Evolutionary conservation across 1,140 invertebrate genomes (phyloP), one percentile per base, ranked within the genome.

Genomic region (Holotrichia oblita): DNA sequence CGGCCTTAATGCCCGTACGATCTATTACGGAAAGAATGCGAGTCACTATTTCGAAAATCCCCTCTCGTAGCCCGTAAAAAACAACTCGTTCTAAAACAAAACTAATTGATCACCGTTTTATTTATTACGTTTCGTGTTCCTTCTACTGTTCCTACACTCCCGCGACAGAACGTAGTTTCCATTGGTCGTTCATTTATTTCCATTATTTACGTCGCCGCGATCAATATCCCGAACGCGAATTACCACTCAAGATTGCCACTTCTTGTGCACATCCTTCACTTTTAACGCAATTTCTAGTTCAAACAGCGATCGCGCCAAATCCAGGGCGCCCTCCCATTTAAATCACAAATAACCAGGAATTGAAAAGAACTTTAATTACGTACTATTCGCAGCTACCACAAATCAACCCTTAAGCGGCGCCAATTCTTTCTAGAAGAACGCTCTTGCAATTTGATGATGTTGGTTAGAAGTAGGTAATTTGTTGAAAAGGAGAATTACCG

Each of bases 341-440:
- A 75, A 75, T 73, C 77, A 72, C 41, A 72, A 77, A 77, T 24
- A 64, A 34, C 24, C 40, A 14, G 59, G 20, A 8, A 64, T 48
- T 77, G 64, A 42, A 73, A 77, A 77, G 59, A 77, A 77, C 77
- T 77, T 77, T 77, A 77, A 77, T 77, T 77, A 64, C 64, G n/a
- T 69, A 61, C 59, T 73, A 72, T 73, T 77, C 24, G 48, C 48
- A 14, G 8, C 44, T 42, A 72, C 59, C 64, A 77, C 77, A 77
- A 77, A 77, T 77, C 77, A 77, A 77, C 20, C 14, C 27, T 9
- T 77, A 72, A 77, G 59, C 69, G 73, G 34, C 34, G 10, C 9
- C 14, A 55, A 55, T 55, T 55, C 48, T 55, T 55, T 55, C 48
- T 55, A 17, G 48, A 17, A 17, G 48, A 55, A 55, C 2, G 48